A percentile compares a stretch with the other conserved stretches of the same genome.
Conservation (phyloP, 1,140 invertebrate species). For the Apis dorsata region DNA sequence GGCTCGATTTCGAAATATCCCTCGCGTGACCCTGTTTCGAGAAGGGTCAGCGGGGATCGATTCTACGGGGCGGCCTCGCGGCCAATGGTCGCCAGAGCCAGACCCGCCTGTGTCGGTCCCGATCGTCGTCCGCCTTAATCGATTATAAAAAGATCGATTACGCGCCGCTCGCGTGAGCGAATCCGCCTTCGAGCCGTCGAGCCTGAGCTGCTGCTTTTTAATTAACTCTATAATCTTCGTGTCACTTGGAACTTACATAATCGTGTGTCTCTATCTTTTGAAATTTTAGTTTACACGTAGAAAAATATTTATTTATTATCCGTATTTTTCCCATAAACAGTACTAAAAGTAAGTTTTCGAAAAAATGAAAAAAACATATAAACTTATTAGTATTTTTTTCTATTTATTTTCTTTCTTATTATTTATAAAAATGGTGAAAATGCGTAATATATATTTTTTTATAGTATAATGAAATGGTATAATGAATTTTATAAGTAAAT, state of each 20-base stretch:
- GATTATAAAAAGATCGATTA: constrained; percentile 37
- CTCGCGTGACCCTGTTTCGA: constrained; percentile 52
- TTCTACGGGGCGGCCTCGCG: constrained; percentile 39
- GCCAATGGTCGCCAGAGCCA: constrained; percentile 14
- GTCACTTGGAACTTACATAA: background rate
- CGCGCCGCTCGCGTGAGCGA: constrained; percentile 9
- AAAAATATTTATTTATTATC: background rate
- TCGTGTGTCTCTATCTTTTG: background rate
- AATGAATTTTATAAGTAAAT: no score
- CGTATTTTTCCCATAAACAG: no score
- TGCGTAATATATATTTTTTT: no score
- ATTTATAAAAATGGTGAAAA: no score
- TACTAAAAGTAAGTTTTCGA: no score
- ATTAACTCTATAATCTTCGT: constrained; percentile 15
- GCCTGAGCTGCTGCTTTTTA: constrained; percentile 27
- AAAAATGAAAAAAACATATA: no score
- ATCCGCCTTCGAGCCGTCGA: constrained; percentile 10
- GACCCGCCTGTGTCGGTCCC: background rate
- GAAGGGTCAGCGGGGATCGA: constrained; percentile 51
- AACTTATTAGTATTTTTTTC: no score
- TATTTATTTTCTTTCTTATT: no score
- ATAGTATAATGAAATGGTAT: no score
- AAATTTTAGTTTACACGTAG: background rate
- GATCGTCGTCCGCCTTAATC: constrained; percentile 29
- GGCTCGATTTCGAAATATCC: constrained; percentile 53